Evolutionary conservation across 2,888 invertebrate genomes (phyloP).

Genomic region (Cryptocheilus praepositus): DNA sequence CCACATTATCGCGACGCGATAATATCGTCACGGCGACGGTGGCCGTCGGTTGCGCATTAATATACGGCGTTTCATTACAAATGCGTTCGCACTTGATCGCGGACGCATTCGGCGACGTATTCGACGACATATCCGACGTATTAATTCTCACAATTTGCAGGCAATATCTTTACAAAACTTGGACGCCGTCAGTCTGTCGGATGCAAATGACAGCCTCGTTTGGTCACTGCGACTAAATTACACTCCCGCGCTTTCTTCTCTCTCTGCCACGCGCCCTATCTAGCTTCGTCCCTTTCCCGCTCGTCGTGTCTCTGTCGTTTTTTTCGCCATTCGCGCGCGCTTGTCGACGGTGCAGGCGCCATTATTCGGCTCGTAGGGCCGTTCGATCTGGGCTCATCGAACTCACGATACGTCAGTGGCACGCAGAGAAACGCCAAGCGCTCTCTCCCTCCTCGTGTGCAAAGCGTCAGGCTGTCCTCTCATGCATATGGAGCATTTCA

Average conservation of each 20-base stretch:
- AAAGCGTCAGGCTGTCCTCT: constrained; percentile 72
- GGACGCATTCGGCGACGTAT: background rate
- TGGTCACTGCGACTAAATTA: constrained; percentile 56
- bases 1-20: constrained; percentile 14
- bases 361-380: constrained; percentile 53
- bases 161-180: constrained; percentile 10
- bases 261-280: background rate
- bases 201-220: constrained; percentile 33
- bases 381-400: constrained; percentile 59
- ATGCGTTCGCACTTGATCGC: background rate
- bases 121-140: background rate
- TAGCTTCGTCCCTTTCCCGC: background rate
- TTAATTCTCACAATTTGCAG: constrained; percentile 13
- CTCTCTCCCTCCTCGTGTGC: constrained; percentile 43
- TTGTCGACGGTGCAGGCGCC: constrained; percentile 40
- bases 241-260: constrained; percentile 20
- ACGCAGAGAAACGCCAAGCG: constrained; percentile 61
- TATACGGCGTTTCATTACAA: constrained; percentile 5
- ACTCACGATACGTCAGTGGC: constrained; percentile 63
- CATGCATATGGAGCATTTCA: constrained; percentile 82
- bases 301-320: constrained; percentile 17
- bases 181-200: constrained; percentile 4
- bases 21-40: background rate
- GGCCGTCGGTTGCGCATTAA: background rate
- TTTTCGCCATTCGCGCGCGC: constrained; percentile 18